Percentiles rank a stretch among this genome's conserved stretches.
Conservation (phyloP, 2,888 invertebrate species). For the Theodoxus fluviatilis region DNA sequence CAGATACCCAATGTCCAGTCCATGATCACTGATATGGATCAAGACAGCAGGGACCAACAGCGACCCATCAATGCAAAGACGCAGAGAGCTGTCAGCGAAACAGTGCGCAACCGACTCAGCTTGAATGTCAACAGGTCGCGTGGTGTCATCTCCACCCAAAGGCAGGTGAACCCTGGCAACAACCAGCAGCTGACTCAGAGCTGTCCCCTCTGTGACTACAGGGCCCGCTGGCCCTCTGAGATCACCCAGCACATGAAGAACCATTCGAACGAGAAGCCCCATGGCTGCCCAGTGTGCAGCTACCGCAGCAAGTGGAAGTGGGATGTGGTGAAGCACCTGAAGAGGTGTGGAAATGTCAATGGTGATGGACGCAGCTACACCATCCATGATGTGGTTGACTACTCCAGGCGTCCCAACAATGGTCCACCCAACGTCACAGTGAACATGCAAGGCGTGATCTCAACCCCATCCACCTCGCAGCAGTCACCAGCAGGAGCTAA, state of each 20-base stretch:
- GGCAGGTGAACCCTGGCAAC: too few relatives aligned
- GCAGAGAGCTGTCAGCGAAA: slow-evolving; percentile 38
- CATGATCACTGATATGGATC: background rate
- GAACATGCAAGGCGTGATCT: slow-evolving; percentile 17
- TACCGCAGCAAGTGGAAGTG: slow-evolving; percentile 66
- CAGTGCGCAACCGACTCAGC: slow-evolving; percentile 31
- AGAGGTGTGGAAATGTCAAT: slow-evolving; percentile 64
- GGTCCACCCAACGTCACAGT: slow-evolving; percentile 17
- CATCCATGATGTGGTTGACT: slow-evolving; percentile 62
- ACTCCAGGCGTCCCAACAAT: background rate
- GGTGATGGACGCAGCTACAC: slow-evolving; percentile 72
- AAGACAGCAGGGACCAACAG: background rate
- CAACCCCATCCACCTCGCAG: too few relatives aligned
- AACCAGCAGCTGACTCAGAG: slow-evolving; percentile 61
- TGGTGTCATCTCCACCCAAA: slow-evolving; percentile 11
- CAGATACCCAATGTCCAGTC: slow-evolving; percentile 23
- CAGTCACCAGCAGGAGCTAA: too few relatives aligned
- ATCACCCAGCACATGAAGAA: slow-evolving; percentile 66
- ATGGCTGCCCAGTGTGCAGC: slow-evolving; percentile 62
- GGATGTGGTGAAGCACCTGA: slow-evolving; percentile 65
- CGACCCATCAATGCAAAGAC: slow-evolving; percentile 33
- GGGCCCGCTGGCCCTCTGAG: slow-evolving; percentile 65
- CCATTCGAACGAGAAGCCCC: slow-evolving; percentile 65
- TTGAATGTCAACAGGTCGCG: background rate
- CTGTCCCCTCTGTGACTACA: slow-evolving; percentile 63